Conservation (phyloP, 1,140 invertebrate species). For the Drosophila repletoides region DNA sequence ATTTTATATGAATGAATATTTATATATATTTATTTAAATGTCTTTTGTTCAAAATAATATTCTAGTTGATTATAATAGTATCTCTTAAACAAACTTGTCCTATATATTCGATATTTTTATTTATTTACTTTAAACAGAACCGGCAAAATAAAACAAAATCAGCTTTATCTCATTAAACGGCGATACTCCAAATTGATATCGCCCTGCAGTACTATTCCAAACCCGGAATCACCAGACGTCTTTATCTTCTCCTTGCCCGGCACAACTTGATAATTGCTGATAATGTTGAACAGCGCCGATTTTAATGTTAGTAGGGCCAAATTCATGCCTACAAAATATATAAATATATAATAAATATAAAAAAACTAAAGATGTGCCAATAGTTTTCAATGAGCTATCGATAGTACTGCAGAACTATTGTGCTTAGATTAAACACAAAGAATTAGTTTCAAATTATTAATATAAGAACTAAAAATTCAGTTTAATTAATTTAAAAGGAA, state of each 20-base stretch:
- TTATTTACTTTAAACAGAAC: background rate
- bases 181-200: constrained; percentile 56
- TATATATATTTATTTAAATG: too few species aligned
- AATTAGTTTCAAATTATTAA: too few species aligned
- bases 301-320: constrained; percentile 57
- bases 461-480: too few species aligned
- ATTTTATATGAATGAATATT: too few species aligned
- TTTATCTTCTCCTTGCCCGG: constrained; percentile 12
- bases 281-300: constrained; percentile 50
- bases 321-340: constrained; percentile 28
- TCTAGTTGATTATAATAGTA: too few species aligned
- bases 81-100: too few species aligned
- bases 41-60: too few species aligned
- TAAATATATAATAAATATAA: background rate
- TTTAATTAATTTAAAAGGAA: background rate
- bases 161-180: constrained; percentile 34
- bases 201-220: constrained; percentile 57
- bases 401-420: too few species aligned
- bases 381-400: too few species aligned
- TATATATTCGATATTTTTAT: too few species aligned
- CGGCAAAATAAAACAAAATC: background rate
- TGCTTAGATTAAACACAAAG: too few species aligned
- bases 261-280: constrained; percentile 59
- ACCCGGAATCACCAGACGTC: constrained; percentile 48
- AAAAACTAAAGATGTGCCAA: too few species aligned